phyloP scores from a whole-genome alignment of 2,797 vertebrate species.

The Prunella strophiata region DNA sequence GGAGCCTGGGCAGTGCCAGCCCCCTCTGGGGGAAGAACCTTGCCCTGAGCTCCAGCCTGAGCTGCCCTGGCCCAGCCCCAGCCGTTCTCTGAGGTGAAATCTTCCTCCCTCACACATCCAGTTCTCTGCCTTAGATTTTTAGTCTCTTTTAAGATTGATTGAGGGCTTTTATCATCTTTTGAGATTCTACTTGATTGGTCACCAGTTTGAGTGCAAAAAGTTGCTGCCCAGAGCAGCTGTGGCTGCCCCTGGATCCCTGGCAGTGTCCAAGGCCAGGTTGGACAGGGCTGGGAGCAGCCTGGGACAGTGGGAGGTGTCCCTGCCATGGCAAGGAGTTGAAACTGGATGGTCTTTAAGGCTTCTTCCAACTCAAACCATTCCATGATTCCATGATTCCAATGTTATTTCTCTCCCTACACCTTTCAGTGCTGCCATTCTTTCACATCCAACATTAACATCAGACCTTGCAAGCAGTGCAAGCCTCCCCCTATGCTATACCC shows the following conservation, averaged over 20 bases:
- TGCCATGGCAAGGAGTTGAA: not conserved
- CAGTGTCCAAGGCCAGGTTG: rapidly evolving
- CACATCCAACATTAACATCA: not conserved
- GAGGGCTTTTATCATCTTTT: not conserved
- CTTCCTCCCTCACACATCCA: not conserved
- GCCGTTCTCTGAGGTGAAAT: rapidly evolving
- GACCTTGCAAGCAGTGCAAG: not conserved
- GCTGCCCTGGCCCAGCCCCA: not conserved
- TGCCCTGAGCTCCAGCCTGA: not conserved
- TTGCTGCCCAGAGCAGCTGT: not conserved
- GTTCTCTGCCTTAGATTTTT: not conserved
- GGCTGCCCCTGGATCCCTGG: not conserved
- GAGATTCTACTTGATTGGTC: not conserved
- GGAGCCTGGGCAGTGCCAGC: not conserved
- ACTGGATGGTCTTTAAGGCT: not conserved
- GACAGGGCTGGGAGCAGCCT: rapidly evolving
- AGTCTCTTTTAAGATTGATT: not conserved
- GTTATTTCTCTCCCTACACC: not conserved
- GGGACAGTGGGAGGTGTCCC: not conserved
- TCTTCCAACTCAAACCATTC: too few relatives aligned
- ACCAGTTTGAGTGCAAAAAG: not conserved
- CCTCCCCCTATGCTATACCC: not conserved
- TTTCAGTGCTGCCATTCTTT: not conserved
- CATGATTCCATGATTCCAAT: not conserved
- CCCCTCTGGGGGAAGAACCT: not conserved